Percentiles rank a stretch among this genome's conserved stretches.
phyloP scores from a whole-genome alignment of 1,140 invertebrate genomes.

The Bombyx mori region ASM3026992v2 NC_085111.1:18495001-18495500 shows the following conservation, averaged over 20 bases:
- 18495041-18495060: no score
- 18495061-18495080: slow-evolving; percentile 30
- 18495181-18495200: slow-evolving; percentile 68
- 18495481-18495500: slow-evolving; percentile 81
- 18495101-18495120: slow-evolving; percentile 89
- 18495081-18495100: slow-evolving; percentile 79
- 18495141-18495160: slow-evolving; percentile 83
- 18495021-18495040: no score
- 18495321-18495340: no score
- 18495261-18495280: no score
- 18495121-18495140: slow-evolving; percentile 86
- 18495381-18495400: no score
- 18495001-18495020: no score
- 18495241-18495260: neutral
- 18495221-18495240: neutral
- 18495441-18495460: slow-evolving; percentile 82
- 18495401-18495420: no score
- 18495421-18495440: neutral
- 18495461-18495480: slow-evolving; percentile 80
- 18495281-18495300: no score
- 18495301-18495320: no score
- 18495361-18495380: no score
- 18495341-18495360: no score
- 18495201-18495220: slow-evolving; percentile 67
- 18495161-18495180: slow-evolving; percentile 77